These are phyloP conservation scores for Anabas testudineus DNA, from an alignment of 2,797 vertebrate genomes.

Conservation along the genomic window DNA sequence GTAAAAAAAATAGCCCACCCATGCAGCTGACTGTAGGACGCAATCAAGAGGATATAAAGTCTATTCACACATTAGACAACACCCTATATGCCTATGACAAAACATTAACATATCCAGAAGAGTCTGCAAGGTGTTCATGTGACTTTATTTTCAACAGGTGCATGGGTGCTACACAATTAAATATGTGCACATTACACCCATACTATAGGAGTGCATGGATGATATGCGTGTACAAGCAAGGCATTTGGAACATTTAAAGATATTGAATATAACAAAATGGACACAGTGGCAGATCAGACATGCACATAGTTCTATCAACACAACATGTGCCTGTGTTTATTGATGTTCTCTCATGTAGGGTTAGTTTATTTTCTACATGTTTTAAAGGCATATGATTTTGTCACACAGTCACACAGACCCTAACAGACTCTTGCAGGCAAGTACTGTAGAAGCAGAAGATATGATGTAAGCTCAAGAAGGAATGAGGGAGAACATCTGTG, in stretches of 20 bases:
- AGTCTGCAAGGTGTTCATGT: background rate
- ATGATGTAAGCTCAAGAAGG: background rate
- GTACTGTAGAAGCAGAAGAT: background rate
- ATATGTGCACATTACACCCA: background rate
- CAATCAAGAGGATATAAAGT: too few species aligned
- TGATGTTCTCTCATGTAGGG: too few species aligned
- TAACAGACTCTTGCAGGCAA: background rate
- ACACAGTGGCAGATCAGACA: background rate
- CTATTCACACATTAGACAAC: too few species aligned
- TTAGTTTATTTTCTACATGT: background rate
- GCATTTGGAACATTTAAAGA: background rate
- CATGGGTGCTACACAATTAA: background rate
- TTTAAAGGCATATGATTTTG: background rate
- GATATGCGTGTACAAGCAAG: too few species aligned
- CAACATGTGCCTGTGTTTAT: background rate
- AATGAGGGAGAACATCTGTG: background rate
- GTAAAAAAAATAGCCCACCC: background rate
- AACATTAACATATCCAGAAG: too few species aligned
- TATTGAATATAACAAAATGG: background rate
- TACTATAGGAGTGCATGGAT: background rate
- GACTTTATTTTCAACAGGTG: background rate
- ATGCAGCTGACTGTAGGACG: too few species aligned
- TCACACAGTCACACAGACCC: background rate
- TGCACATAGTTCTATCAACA: background rate
- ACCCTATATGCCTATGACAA: too few species aligned